phyloP scores from a whole-genome alignment of 2,113 vertebrate species.

The Neotragus pygmaeus region DNA sequence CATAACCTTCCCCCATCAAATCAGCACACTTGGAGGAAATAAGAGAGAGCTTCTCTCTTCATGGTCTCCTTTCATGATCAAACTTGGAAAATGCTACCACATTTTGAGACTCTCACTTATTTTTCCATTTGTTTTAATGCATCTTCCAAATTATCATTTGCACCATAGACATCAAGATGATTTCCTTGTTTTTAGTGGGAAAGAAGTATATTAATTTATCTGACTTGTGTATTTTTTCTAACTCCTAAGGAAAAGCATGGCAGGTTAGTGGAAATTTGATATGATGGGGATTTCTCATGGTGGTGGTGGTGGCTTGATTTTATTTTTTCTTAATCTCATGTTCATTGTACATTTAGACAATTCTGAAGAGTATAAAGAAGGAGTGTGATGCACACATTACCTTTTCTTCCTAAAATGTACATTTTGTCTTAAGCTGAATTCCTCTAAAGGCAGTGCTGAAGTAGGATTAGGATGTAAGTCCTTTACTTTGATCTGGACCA shows the following conservation, averaged over 20 bases:
- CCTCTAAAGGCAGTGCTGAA: background rate
- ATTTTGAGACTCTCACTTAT: background rate
- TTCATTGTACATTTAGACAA: background rate
- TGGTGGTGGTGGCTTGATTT: background rate
- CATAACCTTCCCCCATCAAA: background rate
- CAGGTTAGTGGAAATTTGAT: background rate
- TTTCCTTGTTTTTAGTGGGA: background rate
- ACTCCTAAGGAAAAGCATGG: background rate
- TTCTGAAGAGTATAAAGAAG: background rate
- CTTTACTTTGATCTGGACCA: background rate
- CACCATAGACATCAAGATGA: background rate
- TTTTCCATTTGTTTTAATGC: background rate
- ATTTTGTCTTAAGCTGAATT: background rate
- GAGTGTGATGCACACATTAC: background rate
- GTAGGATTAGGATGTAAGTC: background rate
- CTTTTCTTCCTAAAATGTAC: background rate
- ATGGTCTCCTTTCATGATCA: background rate
- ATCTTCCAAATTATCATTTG: background rate
- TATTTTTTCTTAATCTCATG: background rate
- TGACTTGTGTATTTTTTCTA: background rate
- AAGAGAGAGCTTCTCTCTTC: background rate
- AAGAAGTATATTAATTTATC: background rate
- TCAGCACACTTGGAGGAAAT: background rate
- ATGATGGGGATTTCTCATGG: background rate
- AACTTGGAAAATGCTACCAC: background rate